Conservation (phyloP, 2,888 invertebrate genomes). For the Microplitis manilae region DNA sequence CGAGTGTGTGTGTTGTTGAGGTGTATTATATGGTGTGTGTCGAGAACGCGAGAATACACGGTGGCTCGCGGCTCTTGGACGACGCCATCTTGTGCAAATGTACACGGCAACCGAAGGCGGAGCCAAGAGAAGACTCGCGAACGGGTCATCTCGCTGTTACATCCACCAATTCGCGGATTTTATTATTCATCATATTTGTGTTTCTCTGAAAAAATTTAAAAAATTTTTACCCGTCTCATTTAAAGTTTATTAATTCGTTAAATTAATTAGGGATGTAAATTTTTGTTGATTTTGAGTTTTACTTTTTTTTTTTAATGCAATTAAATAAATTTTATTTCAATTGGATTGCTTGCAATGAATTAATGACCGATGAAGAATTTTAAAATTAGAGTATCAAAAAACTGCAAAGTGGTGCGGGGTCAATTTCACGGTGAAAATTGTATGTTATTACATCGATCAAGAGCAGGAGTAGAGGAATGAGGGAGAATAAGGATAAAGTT, state of each 20-base stretch:
- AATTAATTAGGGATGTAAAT: too few relatives aligned
- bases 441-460: neutral
- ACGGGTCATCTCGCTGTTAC: slow-evolving; percentile 55
- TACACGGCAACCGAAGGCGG: slow-evolving; percentile 69
- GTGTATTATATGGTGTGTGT: neutral
- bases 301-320: neutral
- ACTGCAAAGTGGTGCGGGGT: neutral
- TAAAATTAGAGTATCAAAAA: neutral
- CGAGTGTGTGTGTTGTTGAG: neutral
- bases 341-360: slow-evolving; percentile 21
- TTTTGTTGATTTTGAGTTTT: too few relatives aligned
- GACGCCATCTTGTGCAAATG: slow-evolving; percentile 72
- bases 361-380: neutral
- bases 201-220: neutral
- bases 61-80: slow-evolving; percentile 54
- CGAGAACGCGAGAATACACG: neutral
- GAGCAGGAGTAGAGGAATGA: slow-evolving; percentile 14
- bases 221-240: too few relatives aligned
- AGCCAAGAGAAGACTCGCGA: slow-evolving; percentile 60
- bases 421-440: neutral
- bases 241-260: too few relatives aligned
- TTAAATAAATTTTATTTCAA: neutral
- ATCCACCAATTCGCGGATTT: slow-evolving; percentile 31
- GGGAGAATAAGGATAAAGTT: slow-evolving; percentile 10
- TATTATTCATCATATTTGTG: slow-evolving; percentile 30